Conservation (phyloP, 1,140 invertebrate species). For the Lucilia sericata region DNA sequence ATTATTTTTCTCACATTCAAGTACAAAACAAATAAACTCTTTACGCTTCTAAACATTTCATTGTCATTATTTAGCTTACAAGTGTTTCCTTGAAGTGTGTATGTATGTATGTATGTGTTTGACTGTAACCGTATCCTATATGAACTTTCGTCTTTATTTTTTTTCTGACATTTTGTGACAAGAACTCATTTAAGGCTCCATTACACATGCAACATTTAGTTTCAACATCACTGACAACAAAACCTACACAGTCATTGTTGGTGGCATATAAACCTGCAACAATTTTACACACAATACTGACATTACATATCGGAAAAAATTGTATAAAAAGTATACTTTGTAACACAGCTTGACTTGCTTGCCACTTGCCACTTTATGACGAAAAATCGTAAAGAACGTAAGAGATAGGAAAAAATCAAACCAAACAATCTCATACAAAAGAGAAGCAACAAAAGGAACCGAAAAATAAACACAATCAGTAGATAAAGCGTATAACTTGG, state of each 20-base stretch:
- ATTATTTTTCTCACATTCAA: not conserved
- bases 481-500: slow-evolving; percentile 41
- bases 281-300: not conserved
- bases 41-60: slow-evolving; percentile 29
- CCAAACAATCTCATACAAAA: not conserved
- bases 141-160: not conserved
- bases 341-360: not conserved
- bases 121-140: not conserved
- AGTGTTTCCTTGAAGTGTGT: not conserved
- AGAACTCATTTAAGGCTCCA: slow-evolving; percentile 42
- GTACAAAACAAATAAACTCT: slow-evolving; percentile 37
- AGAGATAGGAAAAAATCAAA: not conserved
- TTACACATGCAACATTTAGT: slow-evolving; percentile 41
- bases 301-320: too few relatives aligned
- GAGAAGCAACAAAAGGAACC: not conserved
- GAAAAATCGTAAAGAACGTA: slow-evolving; percentile 20
- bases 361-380: not conserved
- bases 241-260: not conserved
- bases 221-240: not conserved
- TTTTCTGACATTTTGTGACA: slow-evolving; percentile 38
- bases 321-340: too few relatives aligned
- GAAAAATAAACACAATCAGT: slow-evolving; percentile 34
- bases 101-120: not conserved
- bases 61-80: slow-evolving; percentile 35
- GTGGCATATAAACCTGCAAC: slow-evolving; percentile 22